These are phyloP conservation scores for Thinocorus orbignyianus DNA, from an alignment of 2,113 vertebrate species.

Conservation along the genomic window DNA sequence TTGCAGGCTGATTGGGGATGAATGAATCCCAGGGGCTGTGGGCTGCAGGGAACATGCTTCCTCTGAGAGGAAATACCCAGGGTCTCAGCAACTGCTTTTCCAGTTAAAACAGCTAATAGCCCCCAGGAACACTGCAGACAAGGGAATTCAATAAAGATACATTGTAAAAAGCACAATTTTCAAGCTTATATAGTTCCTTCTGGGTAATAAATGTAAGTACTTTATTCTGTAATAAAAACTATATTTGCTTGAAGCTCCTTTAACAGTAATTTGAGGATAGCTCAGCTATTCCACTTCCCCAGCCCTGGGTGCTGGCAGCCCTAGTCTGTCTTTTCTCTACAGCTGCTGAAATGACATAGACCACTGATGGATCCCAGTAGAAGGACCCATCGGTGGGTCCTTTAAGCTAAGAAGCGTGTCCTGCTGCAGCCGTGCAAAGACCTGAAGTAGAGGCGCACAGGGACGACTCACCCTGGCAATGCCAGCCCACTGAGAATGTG, in stretches of 20 bases:
- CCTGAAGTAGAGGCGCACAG: neutral
- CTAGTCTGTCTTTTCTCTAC: neutral
- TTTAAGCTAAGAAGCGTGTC: neutral
- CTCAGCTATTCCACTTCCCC: neutral
- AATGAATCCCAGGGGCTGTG: neutral
- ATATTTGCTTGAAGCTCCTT: neutral
- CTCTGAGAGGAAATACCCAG: neutral
- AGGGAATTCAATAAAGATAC: neutral
- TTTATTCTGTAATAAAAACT: neutral
- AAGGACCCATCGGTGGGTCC: neutral
- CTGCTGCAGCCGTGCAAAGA: neutral
- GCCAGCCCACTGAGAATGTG: neutral
- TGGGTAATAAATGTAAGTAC: neutral
- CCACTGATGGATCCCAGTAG: neutral
- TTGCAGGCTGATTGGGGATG: neutral
- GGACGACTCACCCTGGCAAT: neutral
- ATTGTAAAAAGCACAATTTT: neutral
- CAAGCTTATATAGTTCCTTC: neutral
- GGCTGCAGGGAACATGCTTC: neutral
- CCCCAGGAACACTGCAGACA: neutral
- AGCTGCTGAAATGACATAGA: neutral
- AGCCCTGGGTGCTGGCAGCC: neutral
- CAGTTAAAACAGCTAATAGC: neutral
- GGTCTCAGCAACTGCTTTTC: neutral
- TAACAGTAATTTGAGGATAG: neutral